Evolutionary conservation across 1,140 invertebrate species (phyloP).

Genomic region (Solen grandis): DNA sequence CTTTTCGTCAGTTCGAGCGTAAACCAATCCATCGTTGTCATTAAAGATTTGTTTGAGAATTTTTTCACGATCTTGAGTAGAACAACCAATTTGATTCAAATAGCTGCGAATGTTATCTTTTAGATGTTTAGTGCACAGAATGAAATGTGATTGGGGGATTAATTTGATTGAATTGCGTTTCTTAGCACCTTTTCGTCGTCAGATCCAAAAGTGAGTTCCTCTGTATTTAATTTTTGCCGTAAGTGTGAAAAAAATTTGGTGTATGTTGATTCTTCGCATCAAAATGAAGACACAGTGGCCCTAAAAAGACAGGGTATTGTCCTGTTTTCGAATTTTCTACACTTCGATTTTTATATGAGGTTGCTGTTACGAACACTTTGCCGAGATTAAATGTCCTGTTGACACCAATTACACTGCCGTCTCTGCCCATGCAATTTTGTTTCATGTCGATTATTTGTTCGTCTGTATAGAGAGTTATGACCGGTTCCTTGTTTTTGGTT

Average conservation of each 20-base stretch:
- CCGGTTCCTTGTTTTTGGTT: neutral
- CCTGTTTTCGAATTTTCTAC: slow-evolving; percentile 6
- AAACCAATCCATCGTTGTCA: no score
- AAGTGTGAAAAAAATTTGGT: slow-evolving; percentile 14
- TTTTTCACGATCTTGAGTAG: no score
- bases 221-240: neutral
- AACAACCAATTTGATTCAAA: slow-evolving; percentile 1
- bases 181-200: neutral
- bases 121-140: slow-evolving; percentile 5
- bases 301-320: neutral
- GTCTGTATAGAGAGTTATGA: neutral
- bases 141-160: neutral
- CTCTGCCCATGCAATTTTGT: neutral
- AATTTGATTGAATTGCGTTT: no score
- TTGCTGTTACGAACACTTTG: neutral
- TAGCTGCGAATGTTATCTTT: slow-evolving; percentile 9
- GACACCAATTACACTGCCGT: slow-evolving; percentile 11
- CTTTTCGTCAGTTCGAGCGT: no score
- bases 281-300: neutral
- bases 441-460: slow-evolving; percentile 15
- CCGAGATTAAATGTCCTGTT: slow-evolving; percentile 22
- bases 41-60: no score
- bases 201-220: slow-evolving; percentile 5
- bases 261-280: slow-evolving; percentile 13
- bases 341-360: slow-evolving; percentile 6